Evolutionary conservation across 2,888 invertebrate species (phyloP).

Genomic region (Volucella zonaria): DNA sequence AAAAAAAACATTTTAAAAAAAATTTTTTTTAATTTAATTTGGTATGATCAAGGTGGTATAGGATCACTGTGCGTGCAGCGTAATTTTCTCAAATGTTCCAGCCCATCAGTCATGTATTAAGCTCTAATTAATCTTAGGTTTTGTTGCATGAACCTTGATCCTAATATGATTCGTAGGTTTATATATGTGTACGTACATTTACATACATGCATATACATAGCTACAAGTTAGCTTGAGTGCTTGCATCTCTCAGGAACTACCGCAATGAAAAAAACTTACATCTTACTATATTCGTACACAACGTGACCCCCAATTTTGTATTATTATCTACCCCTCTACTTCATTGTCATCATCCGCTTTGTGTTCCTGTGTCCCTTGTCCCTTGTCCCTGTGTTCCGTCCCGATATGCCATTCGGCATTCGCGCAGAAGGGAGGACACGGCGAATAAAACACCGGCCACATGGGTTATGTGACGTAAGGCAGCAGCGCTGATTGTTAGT

Average conservation of each 20-base stretch:
- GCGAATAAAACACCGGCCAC: slow-evolving; percentile 47
- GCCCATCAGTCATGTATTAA: too few species aligned
- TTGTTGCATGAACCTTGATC: too few species aligned
- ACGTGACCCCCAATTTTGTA: slow-evolving; percentile 39
- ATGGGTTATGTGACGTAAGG: slow-evolving; percentile 60
- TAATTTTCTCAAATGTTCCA: too few species aligned
- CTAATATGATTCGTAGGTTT: too few species aligned
- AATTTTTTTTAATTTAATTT: too few species aligned
- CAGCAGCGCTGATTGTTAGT: slow-evolving; percentile 55
- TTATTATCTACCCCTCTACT: slow-evolving; percentile 67
- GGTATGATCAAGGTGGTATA: too few species aligned
- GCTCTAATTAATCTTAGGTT: too few species aligned
- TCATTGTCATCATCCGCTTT: slow-evolving; percentile 70
- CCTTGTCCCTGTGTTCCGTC: slow-evolving; percentile 50
- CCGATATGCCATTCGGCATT: slow-evolving; percentile 36
- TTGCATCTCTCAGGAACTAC: slow-evolving; percentile 32
- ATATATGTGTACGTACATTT: too few species aligned
- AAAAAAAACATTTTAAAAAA: too few species aligned
- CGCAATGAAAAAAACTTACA: slow-evolving; percentile 25
- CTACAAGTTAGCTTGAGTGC: background rate
- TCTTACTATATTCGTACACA: background rate
- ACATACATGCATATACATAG: too few species aligned
- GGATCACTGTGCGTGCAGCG: too few species aligned
- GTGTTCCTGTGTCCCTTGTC: slow-evolving; percentile 49
- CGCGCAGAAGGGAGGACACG: slow-evolving; percentile 19